Base-by-base conservation (phyloP, 2,113 vertebrate genomes). In the Hipposideros armiger region DNA sequence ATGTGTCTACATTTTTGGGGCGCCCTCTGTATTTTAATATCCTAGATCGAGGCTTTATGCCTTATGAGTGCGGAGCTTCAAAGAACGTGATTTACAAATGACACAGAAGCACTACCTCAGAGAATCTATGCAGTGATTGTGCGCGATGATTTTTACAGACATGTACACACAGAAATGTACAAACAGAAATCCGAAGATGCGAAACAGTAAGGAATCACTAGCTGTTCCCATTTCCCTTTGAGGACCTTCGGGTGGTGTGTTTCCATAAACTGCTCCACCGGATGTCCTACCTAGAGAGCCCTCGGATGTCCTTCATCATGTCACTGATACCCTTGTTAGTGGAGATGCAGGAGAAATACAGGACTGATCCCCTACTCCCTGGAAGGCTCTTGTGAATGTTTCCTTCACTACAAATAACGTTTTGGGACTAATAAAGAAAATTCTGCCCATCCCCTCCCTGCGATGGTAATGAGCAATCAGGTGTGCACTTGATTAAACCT, bases 381-480 rank as follows among this genome's bases (percentile, higher is more conserved):
- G 72, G 11, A 76, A 90, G 86, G 11, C 69, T 58, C 22, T 73
- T 93, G 36, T 84, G 74, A 74, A 32, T 74, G 93, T 88, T 85
- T 90, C 89, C 58, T 88, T 77, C 62, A 74, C 52, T 88, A 80
- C 93, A 92, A 93, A 90, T 78, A 84, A 42, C 73, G 13, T 95
- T 93, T 96, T 66, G 52, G 36, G 26, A 89, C n/a, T 76, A 83
- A 93, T 67, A 91, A 94, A 97, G 74, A 91, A 95, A 92, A 84
- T 45, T 30, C 45, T 89, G 82, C 40, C 64, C n/a, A 74, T 91
- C 1, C 62, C 32, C 32, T 36, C 10, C 91, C 56, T 80, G 7
- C 56, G 36, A 83, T 24, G 36, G 60, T 78, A 62, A 78, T 81
- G 56, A 87, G 24, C 87, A 80, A 83, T 92, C 73, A 72, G 64